Conservation (phyloP, 2,888 invertebrate genomes). For the Drosophila ochracea region DNA sequence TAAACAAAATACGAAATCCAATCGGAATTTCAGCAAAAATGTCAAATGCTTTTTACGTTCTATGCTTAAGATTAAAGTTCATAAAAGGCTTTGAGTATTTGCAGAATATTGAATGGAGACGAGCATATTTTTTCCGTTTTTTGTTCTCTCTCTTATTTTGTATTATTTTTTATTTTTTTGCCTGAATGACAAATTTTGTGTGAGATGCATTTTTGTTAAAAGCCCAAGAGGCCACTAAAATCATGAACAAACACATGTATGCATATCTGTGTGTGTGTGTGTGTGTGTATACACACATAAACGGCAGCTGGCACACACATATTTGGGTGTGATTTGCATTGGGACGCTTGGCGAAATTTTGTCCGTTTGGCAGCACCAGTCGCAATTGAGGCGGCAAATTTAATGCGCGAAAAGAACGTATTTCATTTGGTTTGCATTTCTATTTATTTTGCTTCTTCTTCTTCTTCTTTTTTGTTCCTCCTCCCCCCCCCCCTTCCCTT, state of each 20-base stretch:
- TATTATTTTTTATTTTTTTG: slow-evolving; percentile 1
- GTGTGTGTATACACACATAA: neutral
- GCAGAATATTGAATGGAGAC: slow-evolving; percentile 10
- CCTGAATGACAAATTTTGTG: slow-evolving; percentile 66
- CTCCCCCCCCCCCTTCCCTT: too few species aligned
- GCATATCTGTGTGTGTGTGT: neutral
- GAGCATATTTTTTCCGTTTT: neutral
- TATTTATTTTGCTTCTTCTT: slow-evolving; percentile 6
- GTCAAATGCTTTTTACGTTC: neutral
- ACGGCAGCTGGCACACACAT: slow-evolving; percentile 6
- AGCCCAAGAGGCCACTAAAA: slow-evolving; percentile 48
- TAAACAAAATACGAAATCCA: neutral
- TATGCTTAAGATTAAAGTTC: slow-evolving; percentile 1
- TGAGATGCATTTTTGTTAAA: slow-evolving; percentile 67
- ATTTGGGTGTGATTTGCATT: slow-evolving; percentile 53
- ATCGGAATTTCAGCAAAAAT: slow-evolving; percentile 5
- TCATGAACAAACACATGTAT: slow-evolving; percentile 26
- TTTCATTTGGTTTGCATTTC: slow-evolving; percentile 58
- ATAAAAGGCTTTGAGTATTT: slow-evolving; percentile 10
- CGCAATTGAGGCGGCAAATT: slow-evolving; percentile 72
- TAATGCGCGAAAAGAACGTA: slow-evolving; percentile 69
- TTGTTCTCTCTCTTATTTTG: neutral
- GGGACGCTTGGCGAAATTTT: slow-evolving; percentile 37
- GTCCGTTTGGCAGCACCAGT: slow-evolving; percentile 48
- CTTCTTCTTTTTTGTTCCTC: neutral